Evolutionary conservation across 2,797 vertebrate genomes (phyloP), one percentile per base, ranked within the genome.

Genomic region (Phataginus tetradactyla): DNA sequence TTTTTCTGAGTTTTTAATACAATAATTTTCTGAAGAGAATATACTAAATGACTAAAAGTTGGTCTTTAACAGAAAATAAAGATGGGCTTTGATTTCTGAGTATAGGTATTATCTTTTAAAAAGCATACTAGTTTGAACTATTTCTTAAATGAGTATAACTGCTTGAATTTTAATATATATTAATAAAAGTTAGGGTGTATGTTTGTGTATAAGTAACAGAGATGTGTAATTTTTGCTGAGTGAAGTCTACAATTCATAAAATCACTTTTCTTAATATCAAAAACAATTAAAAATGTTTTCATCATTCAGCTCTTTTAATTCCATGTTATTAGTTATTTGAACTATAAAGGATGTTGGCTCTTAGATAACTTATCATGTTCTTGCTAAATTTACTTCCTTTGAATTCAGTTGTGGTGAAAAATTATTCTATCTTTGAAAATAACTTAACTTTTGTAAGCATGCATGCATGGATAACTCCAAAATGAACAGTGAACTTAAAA

Each of bases 381-480:
- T 95, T 53, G 23, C 29, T 95, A n/a, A 45, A 45, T 95, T 89
- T 42, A 80, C 42, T 89, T 83, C 66, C 78, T 92, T 63, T 81
- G 69, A 97, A 78, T 86, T 97, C 51, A 95, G 75, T 45, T 94
- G 42, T 25, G 18, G 77, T 77, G 75, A 74, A 96, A 96, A 94
- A 85, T 81, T n/a, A 86, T 93, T 74, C 87, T 94, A 69, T 74
- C 88, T 97, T 96, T 94, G 90, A 92, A 96, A 84, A 79, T 53
- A 95, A 90, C 63, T 90, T 94, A 92, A 90, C 37, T 95, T 93
- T 90, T 39, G 1, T 86, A 96, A 86, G 84, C 34, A 42, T 59
- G 66, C 66, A 90, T 66, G 97, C 95, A 80, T 94, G 92, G 77
- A 75, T 96, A 74, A 94, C 53, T 88, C 78, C 39, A 55, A 61